Percentiles rank a stretch among this genome's conserved stretches.
phyloP scores from a whole-genome alignment of 2,888 invertebrate species.

The Atherix ibis region DNA sequence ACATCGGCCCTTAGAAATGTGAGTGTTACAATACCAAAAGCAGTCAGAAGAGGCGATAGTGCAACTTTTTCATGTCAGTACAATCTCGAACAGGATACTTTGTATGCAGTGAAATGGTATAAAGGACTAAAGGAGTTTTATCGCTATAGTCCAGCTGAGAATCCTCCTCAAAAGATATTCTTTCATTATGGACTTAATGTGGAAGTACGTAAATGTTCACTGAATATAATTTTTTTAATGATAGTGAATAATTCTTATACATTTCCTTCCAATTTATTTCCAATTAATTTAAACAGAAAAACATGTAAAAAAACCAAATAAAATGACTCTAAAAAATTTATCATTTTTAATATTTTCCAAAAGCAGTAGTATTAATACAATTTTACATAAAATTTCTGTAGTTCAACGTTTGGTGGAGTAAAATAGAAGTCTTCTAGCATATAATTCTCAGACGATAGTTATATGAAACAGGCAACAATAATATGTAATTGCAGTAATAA shows the following conservation, averaged over 20 bases:
- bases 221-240: neutral
- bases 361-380: too few species aligned
- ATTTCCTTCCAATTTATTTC: too few species aligned
- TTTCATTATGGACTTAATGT: slow-evolving; percentile 44
- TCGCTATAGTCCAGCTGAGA: slow-evolving; percentile 45
- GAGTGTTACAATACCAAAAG: slow-evolving; percentile 42
- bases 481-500: too few species aligned
- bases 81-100: slow-evolving; percentile 46
- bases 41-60: slow-evolving; percentile 40
- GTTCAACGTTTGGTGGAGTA: too few species aligned
- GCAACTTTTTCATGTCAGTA: slow-evolving; percentile 44
- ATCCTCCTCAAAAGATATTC: slow-evolving; percentile 47
- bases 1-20: slow-evolving; percentile 37
- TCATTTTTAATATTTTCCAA: too few species aligned
- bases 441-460: too few species aligned
- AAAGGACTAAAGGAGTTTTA: slow-evolving; percentile 47
- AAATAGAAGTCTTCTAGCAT: too few species aligned
- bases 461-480: too few species aligned
- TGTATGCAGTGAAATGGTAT: slow-evolving; percentile 58
- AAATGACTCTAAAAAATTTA: too few species aligned
- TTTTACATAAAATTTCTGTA: too few species aligned
- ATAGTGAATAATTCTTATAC: neutral
- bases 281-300: too few species aligned
- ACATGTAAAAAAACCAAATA: too few species aligned
- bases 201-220: slow-evolving; percentile 37